phyloP scores from a whole-genome alignment of 2,113 vertebrate species.

The Protobothrops mucrosquamatus region DNA sequence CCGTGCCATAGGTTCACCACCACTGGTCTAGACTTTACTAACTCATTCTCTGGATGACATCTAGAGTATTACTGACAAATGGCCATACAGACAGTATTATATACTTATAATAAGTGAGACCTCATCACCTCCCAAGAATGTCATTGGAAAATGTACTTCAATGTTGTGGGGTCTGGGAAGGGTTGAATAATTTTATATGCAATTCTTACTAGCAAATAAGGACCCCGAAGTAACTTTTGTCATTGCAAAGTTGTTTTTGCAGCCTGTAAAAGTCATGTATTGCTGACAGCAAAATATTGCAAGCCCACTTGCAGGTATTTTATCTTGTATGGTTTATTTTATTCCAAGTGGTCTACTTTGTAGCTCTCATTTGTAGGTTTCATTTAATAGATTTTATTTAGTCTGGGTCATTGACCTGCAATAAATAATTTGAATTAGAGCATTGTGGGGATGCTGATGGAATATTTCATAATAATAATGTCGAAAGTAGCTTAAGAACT shows the following conservation, averaged over 20 bases:
- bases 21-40: too few species aligned
- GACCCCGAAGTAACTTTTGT: not conserved
- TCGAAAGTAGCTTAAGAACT: not conserved
- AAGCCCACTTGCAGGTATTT: not conserved
- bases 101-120: too few species aligned
- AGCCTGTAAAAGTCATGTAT: not conserved
- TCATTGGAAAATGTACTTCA: too few species aligned
- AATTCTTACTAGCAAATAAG: not conserved
- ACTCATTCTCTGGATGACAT: not conserved
- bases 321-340: not conserved
- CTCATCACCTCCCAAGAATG: too few species aligned
- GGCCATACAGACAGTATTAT: too few species aligned
- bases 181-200: not conserved
- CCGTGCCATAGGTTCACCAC: too few species aligned
- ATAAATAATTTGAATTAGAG: not conserved
- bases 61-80: not conserved
- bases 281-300: not conserved
- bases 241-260: not conserved
- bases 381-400: not conserved
- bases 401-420: not conserved
- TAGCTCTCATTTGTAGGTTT: not conserved
- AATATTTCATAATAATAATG: not conserved
- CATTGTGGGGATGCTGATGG: not conserved
- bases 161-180: not conserved
- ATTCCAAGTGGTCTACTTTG: not conserved